phyloP scores from a whole-genome alignment of 1,140 invertebrate genomes.

The Scaptomyza graminum region DNA sequence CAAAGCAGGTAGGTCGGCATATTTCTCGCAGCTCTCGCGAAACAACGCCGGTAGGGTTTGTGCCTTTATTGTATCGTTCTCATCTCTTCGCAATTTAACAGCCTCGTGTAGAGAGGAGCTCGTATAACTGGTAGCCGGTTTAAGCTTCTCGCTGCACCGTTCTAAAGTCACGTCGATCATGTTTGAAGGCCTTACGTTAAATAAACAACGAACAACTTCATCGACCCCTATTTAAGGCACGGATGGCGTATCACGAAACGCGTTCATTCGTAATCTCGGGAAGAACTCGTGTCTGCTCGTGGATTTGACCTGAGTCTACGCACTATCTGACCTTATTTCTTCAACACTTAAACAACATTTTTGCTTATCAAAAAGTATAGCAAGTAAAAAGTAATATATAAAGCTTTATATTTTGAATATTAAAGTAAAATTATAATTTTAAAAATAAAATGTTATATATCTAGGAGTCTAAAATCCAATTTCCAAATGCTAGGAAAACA shows the following conservation, averaged over 20 bases:
- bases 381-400: no score
- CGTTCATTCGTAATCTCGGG: slow-evolving; percentile 26
- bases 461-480: no score
- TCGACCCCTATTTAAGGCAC: slow-evolving; percentile 53
- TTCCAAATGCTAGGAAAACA: no score
- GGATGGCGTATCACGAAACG: slow-evolving; percentile 1
- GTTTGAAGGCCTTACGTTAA: slow-evolving; percentile 35
- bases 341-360: neutral
- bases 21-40: slow-evolving; percentile 83
- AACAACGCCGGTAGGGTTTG: slow-evolving; percentile 63
- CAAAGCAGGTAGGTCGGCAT: slow-evolving; percentile 88
- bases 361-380: no score
- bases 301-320: slow-evolving; percentile 8
- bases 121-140: slow-evolving; percentile 59
- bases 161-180: slow-evolving; percentile 52
- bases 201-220: slow-evolving; percentile 31
- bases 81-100: slow-evolving; percentile 50
- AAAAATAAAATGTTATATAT: no score
- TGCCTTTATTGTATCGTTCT: slow-evolving; percentile 13
- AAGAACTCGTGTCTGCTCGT: slow-evolving; percentile 10
- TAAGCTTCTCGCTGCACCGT: slow-evolving; percentile 33
- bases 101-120: slow-evolving; percentile 67
- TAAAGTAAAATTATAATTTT: no score
- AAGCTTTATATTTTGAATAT: no score
- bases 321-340: slow-evolving; percentile 38